Evolutionary conservation across 2,888 invertebrate genomes (phyloP).

Genomic region (Lypha dubia): DNA sequence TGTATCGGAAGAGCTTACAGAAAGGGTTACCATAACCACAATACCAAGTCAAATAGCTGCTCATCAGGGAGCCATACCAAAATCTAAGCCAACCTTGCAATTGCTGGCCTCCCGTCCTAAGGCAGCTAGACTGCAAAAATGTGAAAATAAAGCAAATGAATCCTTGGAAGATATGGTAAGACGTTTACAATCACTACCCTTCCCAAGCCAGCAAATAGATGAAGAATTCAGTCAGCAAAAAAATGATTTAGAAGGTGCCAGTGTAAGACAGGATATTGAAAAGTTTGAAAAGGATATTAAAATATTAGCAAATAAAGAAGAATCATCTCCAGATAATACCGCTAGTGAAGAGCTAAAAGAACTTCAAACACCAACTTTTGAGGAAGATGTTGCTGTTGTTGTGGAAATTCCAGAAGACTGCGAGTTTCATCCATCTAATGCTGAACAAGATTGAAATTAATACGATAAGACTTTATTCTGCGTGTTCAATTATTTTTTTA

Average conservation of each 20-base stretch:
- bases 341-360: not conserved
- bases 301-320: no score
- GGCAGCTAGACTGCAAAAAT: slow-evolving; percentile 55
- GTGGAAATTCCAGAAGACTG: not conserved
- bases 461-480: slow-evolving; percentile 67
- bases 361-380: not conserved
- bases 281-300: not conserved
- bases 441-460: slow-evolving; percentile 32
- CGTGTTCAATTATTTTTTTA: slow-evolving; percentile 68
- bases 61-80: slow-evolving; percentile 75
- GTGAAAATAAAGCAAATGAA: slow-evolving; percentile 54
- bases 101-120: slow-evolving; percentile 76
- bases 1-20: slow-evolving; percentile 76
- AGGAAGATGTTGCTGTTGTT: not conserved
- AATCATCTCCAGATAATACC: not conserved
- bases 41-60: slow-evolving; percentile 78
- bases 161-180: slow-evolving; percentile 79
- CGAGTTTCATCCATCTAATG: not conserved
- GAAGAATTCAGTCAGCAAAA: not conserved
- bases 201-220: slow-evolving; percentile 73
- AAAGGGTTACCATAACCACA: slow-evolving; percentile 78
- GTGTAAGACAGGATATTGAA: slow-evolving; percentile 29
- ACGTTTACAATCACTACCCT: slow-evolving; percentile 79
- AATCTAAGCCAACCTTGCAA: slow-evolving; percentile 75
- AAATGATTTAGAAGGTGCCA: not conserved